Evolutionary conservation across 2,113 vertebrate species (phyloP), one percentile per base, ranked within the genome.

Genomic region (Cyanistes caeruleus): DNA sequence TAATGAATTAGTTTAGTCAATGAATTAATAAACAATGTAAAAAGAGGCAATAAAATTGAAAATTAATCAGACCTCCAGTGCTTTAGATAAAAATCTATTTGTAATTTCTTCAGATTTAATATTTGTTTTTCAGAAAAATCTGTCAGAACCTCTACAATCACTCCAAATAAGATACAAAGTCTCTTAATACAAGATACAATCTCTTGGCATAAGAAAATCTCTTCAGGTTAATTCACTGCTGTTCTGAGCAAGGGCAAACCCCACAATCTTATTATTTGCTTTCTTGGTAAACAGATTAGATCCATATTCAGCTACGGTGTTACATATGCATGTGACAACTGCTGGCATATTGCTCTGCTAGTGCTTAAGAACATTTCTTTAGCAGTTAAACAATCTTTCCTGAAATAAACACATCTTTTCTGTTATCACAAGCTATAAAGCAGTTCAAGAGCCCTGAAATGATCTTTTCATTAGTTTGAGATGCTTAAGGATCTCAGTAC

Each of bases 381-480:
- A 79, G 41, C 64, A 86, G 59, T 93, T 94, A 97, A 97, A 93
- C 77, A 77, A 95, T 59, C 74, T 87, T 92, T 93, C 65, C 67
- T 5, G 5, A 97, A 96, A 95, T 93, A 97, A 97, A 92, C 60
- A 92, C 46, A 95, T 85, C 46, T 95, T 93, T 95, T 94, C 80
- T 3, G 5, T 65, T 91, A 96, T 49, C 79, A 59, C 53, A 95
- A 68, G 92, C 86, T 94, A 87, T 92, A 92, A 97, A 93, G 89
- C 79, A 92, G 64, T 73, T 97, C 87, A 97, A 83, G 95, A 87
- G 74, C 90, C 86, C 80, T 59, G 75, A 89, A 97, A 97, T 76
- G 80, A 97, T 91, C 75, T 87, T 97, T 97, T 95, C 93, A 97
- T 93, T 97, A 97, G 85, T 93, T 77, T 95, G 78, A 95, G 95